These are phyloP conservation scores for Panthera uncia DNA, from an alignment of 2,113 vertebrate genomes.

Conservation along the genomic window DNA sequence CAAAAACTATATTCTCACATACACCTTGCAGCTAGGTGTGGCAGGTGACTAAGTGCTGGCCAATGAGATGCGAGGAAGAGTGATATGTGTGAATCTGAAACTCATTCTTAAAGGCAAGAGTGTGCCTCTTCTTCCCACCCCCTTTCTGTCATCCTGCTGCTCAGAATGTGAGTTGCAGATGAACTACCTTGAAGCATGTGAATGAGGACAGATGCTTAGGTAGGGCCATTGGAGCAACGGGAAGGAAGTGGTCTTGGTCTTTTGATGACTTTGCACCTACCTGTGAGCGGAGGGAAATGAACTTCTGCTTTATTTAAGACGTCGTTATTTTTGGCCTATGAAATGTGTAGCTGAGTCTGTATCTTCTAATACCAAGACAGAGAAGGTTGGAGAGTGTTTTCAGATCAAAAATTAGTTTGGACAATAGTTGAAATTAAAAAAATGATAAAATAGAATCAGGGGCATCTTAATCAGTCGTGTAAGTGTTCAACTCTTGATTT, in stretches of 20 bases:
- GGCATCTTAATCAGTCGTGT: too few relatives aligned
- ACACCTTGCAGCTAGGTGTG: neutral
- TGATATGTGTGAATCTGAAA: neutral
- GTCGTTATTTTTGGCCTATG: neutral
- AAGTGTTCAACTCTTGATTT: too few relatives aligned
- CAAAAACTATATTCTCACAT: neutral
- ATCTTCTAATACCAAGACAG: neutral
- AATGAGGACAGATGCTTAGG: neutral
- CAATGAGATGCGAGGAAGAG: neutral
- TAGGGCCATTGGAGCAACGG: neutral
- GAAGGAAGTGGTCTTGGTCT: neutral
- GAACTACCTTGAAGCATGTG: neutral
- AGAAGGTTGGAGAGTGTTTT: neutral
- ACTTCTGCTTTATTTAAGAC: neutral
- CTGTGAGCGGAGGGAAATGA: neutral
- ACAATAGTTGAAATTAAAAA: conserved; percentile 40
- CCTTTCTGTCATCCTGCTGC: neutral
- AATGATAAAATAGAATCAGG: conserved; percentile 12
- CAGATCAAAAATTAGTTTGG: neutral
- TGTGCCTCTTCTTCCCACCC: neutral
- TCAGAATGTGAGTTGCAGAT: neutral
- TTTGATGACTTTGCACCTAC: neutral
- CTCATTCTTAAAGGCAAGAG: neutral
- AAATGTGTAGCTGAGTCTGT: neutral
- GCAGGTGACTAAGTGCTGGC: neutral